phyloP scores from a whole-genome alignment of 1,140 invertebrate species.

The Atta texana region DNA sequence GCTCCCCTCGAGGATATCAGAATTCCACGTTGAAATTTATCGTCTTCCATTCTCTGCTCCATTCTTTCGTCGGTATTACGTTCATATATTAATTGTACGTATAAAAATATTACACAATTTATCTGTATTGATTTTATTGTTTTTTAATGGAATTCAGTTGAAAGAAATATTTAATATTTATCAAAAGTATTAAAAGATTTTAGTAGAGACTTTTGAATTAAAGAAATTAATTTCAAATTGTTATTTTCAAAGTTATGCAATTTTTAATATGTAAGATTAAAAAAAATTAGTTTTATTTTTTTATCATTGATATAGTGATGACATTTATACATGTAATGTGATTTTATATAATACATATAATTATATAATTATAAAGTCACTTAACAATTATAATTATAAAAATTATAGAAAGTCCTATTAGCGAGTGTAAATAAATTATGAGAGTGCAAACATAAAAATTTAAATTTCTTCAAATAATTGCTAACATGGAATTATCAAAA shows the following conservation, averaged over 20 bases:
- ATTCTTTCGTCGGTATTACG: slow-evolving; percentile 18
- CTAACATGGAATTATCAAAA: background rate
- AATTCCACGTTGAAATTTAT: slow-evolving; percentile 60
- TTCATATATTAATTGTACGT: slow-evolving; percentile 36
- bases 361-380: background rate
- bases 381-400: background rate
- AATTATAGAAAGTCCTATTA: too few species aligned
- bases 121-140: background rate
- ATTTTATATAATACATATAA: background rate
- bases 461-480: background rate
- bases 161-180: background rate
- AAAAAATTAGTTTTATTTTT: background rate
- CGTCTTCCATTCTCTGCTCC: background rate
- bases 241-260: background rate
- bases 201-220: background rate
- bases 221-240: background rate
- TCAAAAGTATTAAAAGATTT: background rate
- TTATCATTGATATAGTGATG: background rate
- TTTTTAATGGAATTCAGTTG: background rate
- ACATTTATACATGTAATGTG: background rate
- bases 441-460: background rate
- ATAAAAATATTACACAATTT: slow-evolving; percentile 9
- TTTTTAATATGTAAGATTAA: background rate
- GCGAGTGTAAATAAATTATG: too few species aligned
- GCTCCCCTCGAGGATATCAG: slow-evolving; percentile 51